Evolutionary conservation across 30 jellyfish, hydroid and myxozoan species (phyloP).

Genomic region (Turritopsis dohrnii): DNA sequence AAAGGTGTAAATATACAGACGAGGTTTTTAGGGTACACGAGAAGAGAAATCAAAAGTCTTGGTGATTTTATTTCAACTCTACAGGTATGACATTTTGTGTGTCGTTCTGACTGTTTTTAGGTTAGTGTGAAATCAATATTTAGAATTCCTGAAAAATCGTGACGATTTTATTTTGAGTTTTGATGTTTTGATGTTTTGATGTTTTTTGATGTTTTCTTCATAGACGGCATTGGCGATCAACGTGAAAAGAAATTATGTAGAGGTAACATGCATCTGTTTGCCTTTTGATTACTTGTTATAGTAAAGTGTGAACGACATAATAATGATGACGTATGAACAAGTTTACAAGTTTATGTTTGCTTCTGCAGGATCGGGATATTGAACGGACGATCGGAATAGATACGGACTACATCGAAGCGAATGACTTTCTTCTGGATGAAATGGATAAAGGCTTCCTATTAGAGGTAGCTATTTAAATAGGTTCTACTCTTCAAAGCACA

Average conservation of each 20-base stretch:
- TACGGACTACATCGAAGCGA: slow-evolving; percentile 95
- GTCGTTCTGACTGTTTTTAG: neutral
- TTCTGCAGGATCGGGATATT: slow-evolving; percentile 82
- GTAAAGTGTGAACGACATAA: slow-evolving; percentile 1
- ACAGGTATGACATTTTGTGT: slow-evolving; percentile 46
- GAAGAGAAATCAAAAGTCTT: slow-evolving; percentile 72
- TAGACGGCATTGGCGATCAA: slow-evolving; percentile 94
- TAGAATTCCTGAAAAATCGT: no score
- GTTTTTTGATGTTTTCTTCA: neutral
- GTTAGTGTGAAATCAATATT: neutral
- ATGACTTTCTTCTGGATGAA: slow-evolving; percentile 84
- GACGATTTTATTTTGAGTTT: no score
- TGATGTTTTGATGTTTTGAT: no score
- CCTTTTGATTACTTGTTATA: no score
- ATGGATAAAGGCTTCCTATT: slow-evolving; percentile 83
- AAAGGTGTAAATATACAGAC: slow-evolving; percentile 95
- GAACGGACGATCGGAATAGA: slow-evolving; percentile 96
- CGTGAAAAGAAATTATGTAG: slow-evolving; percentile 94
- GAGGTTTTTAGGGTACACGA: slow-evolving; percentile 92
- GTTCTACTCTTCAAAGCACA: no score
- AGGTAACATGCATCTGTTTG: slow-evolving; percentile 47
- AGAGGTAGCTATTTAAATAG: slow-evolving; percentile 41
- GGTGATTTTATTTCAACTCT: slow-evolving; percentile 85
- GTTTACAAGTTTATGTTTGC: neutral
- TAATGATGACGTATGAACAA: neutral